Conservation (phyloP, 2,797 vertebrate species). For the Streptopelia turtur region DNA sequence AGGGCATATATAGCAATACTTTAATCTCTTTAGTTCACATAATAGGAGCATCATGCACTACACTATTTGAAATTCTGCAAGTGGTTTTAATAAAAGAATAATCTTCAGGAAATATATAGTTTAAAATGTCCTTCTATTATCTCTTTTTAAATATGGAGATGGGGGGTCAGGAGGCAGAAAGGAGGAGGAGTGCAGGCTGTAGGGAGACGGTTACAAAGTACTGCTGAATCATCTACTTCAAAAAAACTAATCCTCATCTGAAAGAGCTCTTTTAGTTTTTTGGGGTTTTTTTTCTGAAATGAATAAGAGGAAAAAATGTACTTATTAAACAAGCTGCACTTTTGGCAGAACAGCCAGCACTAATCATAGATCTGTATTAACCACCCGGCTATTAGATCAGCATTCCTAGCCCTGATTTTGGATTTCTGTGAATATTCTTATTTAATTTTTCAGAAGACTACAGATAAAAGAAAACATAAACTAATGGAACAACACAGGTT, state of each 20-base stretch:
- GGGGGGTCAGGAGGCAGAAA: neutral
- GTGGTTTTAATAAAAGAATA: neutral
- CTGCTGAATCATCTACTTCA: neutral
- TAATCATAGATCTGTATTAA: neutral
- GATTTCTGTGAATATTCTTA: neutral
- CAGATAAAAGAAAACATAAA: conserved; percentile 10
- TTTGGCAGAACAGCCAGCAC: neutral
- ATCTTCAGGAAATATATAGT: neutral
- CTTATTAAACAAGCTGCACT: conserved; percentile 3
- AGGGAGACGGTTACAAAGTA: neutral
- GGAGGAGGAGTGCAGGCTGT: neutral
- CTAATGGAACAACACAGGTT: neutral
- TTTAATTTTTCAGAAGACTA: neutral
- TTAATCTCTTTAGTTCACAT: neutral
- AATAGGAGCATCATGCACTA: neutral
- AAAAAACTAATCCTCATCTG: neutral
- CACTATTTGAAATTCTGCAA: neutral
- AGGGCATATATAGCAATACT: neutral
- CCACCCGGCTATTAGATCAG: neutral
- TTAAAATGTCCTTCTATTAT: neutral
- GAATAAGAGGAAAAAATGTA: neutral
- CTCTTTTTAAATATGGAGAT: neutral
- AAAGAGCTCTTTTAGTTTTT: neutral
- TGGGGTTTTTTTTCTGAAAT: neutral
- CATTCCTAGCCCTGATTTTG: neutral